Evolutionary conservation across 2,888 invertebrate species (phyloP), one percentile per base, ranked within the genome.

Genomic region (Sarcophaga subvicina): DNA sequence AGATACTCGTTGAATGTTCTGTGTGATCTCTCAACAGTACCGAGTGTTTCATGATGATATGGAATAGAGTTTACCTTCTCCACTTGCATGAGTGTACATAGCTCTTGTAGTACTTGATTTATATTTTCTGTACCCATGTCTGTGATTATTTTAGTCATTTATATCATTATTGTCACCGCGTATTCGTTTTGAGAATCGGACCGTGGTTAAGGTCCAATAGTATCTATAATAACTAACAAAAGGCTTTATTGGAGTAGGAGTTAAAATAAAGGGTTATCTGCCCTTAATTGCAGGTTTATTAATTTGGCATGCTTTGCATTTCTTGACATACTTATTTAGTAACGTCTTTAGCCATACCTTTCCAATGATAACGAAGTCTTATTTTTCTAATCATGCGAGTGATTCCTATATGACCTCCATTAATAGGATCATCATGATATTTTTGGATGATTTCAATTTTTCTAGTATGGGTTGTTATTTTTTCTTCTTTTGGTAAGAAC

Each of bases 71-170:
- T 27, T 27, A 27, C 27, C 3, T 27, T 5, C 27, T 27, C 66
- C 20, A 27, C 59, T 12, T 67, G 37, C 27, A 66, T 66, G 14
- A 76, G 49, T 25, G 17, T 11, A 20, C 59, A 76, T 20, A 76
- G 37, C 20, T 75, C 64, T 8, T 3, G 6, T 45, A 73, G 4
- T 4, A 12, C 20, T 37, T 60, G 60, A 72, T 72, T 72, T 11
- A 37, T 72, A 72, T 75, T 63, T 25, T 75, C 75, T 0, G 75
- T 76, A 27, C n/a, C 54, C 49, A 76, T 54, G n/a, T 66, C 64
- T 4, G 70, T 70, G 2, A 70, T 22, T 12, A 67, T 67, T 17
- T 67, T 67, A 5, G 25, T 27, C 37, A 25, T 5, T 11, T 2
- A 14, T 22, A 14, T 4, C 63, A 22, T 22, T n/a, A 45, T 67